phyloP scores from a whole-genome alignment of 2,113 vertebrate genomes.

The Heptranchias perlo region DNA sequence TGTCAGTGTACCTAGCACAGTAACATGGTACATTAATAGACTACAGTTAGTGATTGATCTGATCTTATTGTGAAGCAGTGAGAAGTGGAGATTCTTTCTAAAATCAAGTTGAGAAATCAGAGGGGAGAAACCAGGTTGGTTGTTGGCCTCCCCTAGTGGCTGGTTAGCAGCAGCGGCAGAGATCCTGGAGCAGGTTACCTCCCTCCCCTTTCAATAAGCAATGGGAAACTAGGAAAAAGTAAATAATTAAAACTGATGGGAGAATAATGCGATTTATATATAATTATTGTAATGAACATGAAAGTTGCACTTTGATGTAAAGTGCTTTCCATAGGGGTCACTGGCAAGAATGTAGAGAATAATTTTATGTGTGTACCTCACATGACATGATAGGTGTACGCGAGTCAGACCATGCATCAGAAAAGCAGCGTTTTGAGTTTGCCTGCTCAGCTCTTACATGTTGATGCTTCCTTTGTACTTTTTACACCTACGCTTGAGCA shows the following conservation, averaged over 20 bases:
- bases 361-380: too few species aligned
- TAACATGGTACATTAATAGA: background rate
- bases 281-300: background rate
- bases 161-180: background rate
- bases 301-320: background rate
- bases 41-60: too few species aligned
- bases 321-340: too few species aligned
- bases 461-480: conserved; percentile 47
- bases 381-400: too few species aligned
- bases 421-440: background rate
- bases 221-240: background rate
- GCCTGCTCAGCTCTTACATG: conserved; percentile 41
- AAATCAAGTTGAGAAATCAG: background rate
- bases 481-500: conserved; percentile 46
- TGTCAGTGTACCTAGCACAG: too few species aligned
- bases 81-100: background rate
- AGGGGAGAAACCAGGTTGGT: background rate
- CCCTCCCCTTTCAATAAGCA: background rate
- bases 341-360: too few species aligned
- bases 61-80: background rate
- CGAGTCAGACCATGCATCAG: conserved; percentile 44
- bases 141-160: background rate
- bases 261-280: background rate
- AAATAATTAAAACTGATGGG: background rate
- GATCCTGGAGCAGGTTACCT: background rate